Evolutionary conservation across 2,113 vertebrate species (phyloP).

Genomic region (Gadus chalcogrammus): DNA sequence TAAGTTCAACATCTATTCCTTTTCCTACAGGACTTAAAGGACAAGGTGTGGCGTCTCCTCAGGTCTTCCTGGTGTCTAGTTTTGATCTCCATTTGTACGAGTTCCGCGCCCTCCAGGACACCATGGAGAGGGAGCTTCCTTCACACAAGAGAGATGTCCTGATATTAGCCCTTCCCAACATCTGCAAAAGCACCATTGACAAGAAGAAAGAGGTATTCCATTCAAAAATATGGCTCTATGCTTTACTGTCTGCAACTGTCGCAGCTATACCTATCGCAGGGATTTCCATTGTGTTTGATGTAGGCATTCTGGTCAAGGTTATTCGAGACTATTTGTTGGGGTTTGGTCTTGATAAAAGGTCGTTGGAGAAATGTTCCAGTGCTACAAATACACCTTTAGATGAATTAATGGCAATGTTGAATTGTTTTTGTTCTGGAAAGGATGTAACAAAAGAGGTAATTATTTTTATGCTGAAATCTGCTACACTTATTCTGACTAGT

Average conservation of each 20-base stretch:
- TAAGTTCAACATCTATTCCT: neutral
- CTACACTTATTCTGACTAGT: constrained; percentile 17
- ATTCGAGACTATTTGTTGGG: constrained; percentile 53
- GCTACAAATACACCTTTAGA: constrained; percentile 58
- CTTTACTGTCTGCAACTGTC: constrained; percentile 49
- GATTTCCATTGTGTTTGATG: constrained; percentile 53
- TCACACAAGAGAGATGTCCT: constrained; percentile 42
- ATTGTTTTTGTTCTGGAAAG: constrained; percentile 42
- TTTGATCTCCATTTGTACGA: constrained; percentile 34
- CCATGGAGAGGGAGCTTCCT: constrained; percentile 48
- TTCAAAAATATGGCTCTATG: constrained; percentile 58
- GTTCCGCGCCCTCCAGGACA: constrained; percentile 37
- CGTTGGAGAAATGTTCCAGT: constrained; percentile 57
- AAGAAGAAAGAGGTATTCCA: constrained; percentile 61
- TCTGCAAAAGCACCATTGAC: constrained; percentile 55
- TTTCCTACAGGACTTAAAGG: constrained; percentile 28
- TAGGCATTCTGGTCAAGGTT: constrained; percentile 49
- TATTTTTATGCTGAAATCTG: constrained; percentile 42
- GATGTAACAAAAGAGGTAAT: constrained; percentile 50
- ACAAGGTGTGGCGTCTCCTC: constrained; percentile 34
- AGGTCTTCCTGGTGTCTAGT: too few species aligned
- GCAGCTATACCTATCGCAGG: constrained; percentile 60
- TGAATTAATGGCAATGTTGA: constrained; percentile 57
- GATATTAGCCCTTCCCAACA: constrained; percentile 51
- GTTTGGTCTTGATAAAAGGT: constrained; percentile 66